Evolutionary conservation across 1,140 invertebrate species (phyloP), one percentile per base, ranked within the genome.

Genomic region (Scaptomyza pallida): DNA sequence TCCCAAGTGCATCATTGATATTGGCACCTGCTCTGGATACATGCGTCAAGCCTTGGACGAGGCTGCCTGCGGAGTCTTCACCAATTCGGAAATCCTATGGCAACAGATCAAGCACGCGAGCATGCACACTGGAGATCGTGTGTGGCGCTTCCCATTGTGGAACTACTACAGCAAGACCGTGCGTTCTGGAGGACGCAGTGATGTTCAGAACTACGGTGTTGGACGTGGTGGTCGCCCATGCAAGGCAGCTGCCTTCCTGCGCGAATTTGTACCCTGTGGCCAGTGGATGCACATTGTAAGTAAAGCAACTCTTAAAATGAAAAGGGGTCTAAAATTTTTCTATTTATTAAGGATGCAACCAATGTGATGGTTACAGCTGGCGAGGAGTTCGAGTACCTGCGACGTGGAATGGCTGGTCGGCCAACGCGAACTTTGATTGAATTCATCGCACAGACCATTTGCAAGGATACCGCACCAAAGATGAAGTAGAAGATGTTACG

Each of bases 81-180:
- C 95, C 2, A 97, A 95, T 76, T 94, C 93, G 0, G 92, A 93
- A 37, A 91, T 92, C 8, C 79, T 96, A 3, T 97, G 94, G 92
- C 91, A 94, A 41, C 92, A 93, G 43, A 83, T 97, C 17, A 93
- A 94, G 72, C 85, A 93, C 30, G 95, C 96, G 10, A 95, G 96
- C 43, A 91, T 92, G 40, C 78, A 93, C 15, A 96, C 96, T 2
- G 97, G 97, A 0, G 97, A 98, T 91, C 92, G 97, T 40, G 93
- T 98, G 1, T 98, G 97, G 97, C 93, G 97, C 76, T 94, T 98
- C 92, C 97, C 97, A 0, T 89, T 98, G 5, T 98, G 96, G 94
- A 94, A 96, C 61, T 94, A 94, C 78, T 98, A 95, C 83, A 94
- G 94, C 3, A 94, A 95, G 63, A 93, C 94, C 77, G 92, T 98